Evolutionary conservation across 2,797 vertebrate genomes (phyloP).

Genomic region (Ctenosaura bakeri): DNA sequence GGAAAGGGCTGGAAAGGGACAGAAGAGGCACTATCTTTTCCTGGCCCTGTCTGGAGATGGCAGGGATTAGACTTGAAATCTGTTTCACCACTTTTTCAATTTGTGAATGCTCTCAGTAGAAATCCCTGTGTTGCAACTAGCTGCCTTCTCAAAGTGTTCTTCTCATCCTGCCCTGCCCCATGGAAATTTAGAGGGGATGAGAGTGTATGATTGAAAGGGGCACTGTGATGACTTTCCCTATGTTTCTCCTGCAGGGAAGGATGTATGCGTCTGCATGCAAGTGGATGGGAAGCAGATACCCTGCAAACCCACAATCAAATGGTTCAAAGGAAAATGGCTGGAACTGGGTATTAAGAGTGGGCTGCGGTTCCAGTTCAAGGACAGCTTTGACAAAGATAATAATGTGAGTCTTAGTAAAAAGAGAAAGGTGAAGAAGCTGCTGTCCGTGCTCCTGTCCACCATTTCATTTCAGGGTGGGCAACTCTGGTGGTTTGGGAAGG

Average conservation of each 20-base stretch:
- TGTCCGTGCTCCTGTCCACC: not conserved
- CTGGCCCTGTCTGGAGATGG: not conserved
- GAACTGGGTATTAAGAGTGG: slow-evolving; percentile 90
- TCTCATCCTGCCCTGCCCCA: not conserved
- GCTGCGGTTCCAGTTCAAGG: slow-evolving; percentile 88
- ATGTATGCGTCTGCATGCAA: slow-evolving; percentile 48
- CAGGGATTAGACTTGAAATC: not conserved
- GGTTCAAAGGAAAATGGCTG: slow-evolving; percentile 96
- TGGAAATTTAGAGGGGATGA: not conserved
- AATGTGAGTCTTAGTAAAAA: slow-evolving; percentile 80
- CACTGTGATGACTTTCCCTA: not conserved
- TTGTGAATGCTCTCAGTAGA: not conserved
- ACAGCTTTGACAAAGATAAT: slow-evolving; percentile 87
- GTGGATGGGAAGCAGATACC: slow-evolving; percentile 80
- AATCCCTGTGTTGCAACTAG: no score
- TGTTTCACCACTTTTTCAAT: not conserved
- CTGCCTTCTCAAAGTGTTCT: not conserved
- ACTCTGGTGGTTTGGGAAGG: no score
- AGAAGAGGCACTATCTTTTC: not conserved
- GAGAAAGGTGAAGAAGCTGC: not conserved
- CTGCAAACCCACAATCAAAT: slow-evolving; percentile 85
- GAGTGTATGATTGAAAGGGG: not conserved
- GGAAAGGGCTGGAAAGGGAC: not conserved
- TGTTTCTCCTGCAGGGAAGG: slow-evolving; percentile 59
- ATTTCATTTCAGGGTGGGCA: no score